Evolutionary conservation across 2,888 invertebrate species (phyloP).

Genomic region (Eueremaeus valkanovi): DNA sequence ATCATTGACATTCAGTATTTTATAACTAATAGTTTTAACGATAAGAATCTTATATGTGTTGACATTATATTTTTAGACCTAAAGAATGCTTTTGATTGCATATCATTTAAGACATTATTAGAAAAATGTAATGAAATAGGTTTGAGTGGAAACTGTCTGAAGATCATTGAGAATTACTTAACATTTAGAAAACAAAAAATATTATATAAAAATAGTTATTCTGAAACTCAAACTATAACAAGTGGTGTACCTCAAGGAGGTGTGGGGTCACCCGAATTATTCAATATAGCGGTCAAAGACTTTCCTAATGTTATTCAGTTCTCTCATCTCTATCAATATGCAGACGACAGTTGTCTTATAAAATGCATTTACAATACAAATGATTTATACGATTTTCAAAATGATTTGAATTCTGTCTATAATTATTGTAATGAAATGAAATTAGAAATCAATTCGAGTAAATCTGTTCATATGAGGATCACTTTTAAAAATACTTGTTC

Average conservation of each 20-base stretch:
- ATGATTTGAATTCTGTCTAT: not conserved
- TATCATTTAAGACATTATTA: not conserved
- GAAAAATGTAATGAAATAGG: constrained; percentile 1
- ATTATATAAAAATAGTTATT: not conserved
- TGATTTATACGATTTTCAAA: not conserved
- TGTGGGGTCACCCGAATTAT: not conserved
- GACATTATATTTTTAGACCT: constrained; percentile 7
- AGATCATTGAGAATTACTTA: constrained; percentile 16
- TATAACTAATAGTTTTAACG: constrained; percentile 8
- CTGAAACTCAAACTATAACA: not conserved
- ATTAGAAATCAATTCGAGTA: not conserved
- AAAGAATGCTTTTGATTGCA: not conserved
- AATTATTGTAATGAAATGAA: not conserved
- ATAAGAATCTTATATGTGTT: not conserved
- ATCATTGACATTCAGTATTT: not conserved
- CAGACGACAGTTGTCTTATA: not conserved
- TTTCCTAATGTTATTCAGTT: not conserved
- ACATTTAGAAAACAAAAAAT: not conserved
- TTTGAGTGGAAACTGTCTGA: not conserved
- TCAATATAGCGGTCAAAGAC: not conserved
- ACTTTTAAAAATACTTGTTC: not conserved
- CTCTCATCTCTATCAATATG: not conserved
- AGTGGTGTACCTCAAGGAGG: constrained; percentile 20
- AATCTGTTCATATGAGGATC: not conserved
- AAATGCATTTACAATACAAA: not conserved